These are phyloP conservation scores for Harpalus rubripes DNA, from an alignment of 2,888 invertebrate species.

Conservation along the genomic window DNA sequence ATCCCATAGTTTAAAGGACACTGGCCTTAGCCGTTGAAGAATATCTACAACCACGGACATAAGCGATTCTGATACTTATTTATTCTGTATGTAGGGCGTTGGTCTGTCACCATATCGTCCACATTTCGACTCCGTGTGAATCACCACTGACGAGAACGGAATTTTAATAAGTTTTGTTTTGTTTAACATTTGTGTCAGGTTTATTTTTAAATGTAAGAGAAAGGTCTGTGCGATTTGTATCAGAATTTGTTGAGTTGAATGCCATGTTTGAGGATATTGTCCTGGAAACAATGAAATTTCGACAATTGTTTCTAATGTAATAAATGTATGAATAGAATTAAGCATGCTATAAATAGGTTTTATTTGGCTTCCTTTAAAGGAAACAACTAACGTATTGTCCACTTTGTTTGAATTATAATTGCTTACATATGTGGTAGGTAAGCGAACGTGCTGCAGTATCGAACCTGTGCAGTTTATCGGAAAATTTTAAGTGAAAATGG, in stretches of 20 bases:
- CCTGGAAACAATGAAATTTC: slow-evolving; percentile 35
- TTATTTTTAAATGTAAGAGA: slow-evolving; percentile 39
- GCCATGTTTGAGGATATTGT: slow-evolving; percentile 39
- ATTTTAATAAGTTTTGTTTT: slow-evolving; percentile 48
- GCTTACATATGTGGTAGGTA: not conserved
- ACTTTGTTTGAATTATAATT: slow-evolving; percentile 4
- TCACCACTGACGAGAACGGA: slow-evolving; percentile 44
- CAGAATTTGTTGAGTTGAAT: slow-evolving; percentile 48
- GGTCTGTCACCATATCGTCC: slow-evolving; percentile 30
- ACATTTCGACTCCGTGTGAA: slow-evolving; percentile 45
- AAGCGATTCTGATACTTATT: slow-evolving; percentile 8
- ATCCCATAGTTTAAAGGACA: not conserved
- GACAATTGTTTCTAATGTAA: slow-evolving; percentile 34
- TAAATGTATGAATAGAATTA: slow-evolving; percentile 35
- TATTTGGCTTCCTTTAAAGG: slow-evolving; percentile 14
- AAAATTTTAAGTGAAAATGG: too few species aligned
- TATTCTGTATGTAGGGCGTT: slow-evolving; percentile 6
- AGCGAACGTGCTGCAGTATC: not conserved
- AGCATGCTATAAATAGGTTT: not conserved
- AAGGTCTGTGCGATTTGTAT: slow-evolving; percentile 41
- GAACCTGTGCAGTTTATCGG: not conserved
- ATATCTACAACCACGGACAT: not conserved
- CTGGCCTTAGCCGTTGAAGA: not conserved
- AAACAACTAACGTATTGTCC: not conserved
- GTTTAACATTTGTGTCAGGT: slow-evolving; percentile 49